These are phyloP conservation scores for Gnathonemus echidnorhynchus DNA, from an alignment of 2,113 vertebrate species.

Conservation along the genomic window DNA sequence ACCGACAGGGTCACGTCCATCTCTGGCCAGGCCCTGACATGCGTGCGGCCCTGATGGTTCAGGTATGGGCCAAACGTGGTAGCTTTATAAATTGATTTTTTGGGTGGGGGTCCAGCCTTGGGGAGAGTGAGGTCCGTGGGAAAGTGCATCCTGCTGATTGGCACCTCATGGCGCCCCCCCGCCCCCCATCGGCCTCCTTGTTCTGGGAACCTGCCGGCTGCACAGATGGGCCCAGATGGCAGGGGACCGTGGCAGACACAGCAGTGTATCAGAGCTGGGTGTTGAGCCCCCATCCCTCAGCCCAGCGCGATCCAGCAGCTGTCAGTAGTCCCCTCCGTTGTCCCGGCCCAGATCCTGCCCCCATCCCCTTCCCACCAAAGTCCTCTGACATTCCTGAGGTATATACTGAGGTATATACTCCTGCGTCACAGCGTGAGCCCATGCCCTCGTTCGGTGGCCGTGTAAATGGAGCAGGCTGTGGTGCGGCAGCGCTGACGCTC, in stretches of 20 bases:
- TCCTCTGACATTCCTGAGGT: neutral
- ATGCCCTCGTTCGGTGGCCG: neutral
- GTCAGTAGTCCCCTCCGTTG: conserved; percentile 57
- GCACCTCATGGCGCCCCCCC: conserved; percentile 1
- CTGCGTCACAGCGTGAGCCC: neutral
- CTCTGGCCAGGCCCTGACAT: neutral
- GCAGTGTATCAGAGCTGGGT: conserved; percentile 61
- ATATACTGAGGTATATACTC: neutral
- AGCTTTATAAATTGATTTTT: neutral
- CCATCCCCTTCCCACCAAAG: neutral
- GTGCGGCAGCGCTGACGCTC: neutral
- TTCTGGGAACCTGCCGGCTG: conserved; percentile 48
- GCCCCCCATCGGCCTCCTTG: conserved; percentile 31
- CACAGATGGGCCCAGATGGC: conserved; percentile 62
- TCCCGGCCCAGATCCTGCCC: neutral
- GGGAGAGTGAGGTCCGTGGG: neutral
- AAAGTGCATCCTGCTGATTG: neutral
- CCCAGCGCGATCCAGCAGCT: conserved; percentile 70
- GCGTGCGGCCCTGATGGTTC: neutral
- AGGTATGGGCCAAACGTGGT: neutral
- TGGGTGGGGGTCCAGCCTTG: neutral
- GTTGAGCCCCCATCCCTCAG: conserved; percentile 51
- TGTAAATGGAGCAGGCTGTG: neutral
- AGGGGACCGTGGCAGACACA: conserved; percentile 47
- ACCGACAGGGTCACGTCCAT: neutral